A percentile compares a stretch with the other conserved stretches of the same genome.
phyloP scores from a whole-genome alignment of 1,140 invertebrate species.

The Lordiphosa clarofinis region DNA sequence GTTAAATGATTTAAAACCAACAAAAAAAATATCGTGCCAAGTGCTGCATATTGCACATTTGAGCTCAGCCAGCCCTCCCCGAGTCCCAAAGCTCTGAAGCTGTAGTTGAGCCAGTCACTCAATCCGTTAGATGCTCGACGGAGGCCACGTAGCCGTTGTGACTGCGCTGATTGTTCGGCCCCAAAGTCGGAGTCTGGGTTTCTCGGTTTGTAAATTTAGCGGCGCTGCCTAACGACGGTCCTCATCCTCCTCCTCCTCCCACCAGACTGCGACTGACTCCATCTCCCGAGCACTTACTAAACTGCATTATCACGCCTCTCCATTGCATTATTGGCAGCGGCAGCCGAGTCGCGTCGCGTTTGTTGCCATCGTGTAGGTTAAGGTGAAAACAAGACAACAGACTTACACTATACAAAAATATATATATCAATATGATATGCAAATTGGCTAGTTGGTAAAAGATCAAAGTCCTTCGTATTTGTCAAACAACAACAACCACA shows the following conservation, averaged over 20 bases:
- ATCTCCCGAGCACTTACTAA: slow-evolving; percentile 59
- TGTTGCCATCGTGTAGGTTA: slow-evolving; percentile 42
- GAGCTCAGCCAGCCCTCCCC: slow-evolving; percentile 25
- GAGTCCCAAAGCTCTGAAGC: slow-evolving; percentile 31
- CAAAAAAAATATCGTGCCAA: slow-evolving; percentile 74
- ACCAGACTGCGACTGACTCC: slow-evolving; percentile 2
- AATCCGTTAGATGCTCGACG: slow-evolving; percentile 62
- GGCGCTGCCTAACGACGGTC: slow-evolving; percentile 47
- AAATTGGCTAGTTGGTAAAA: not conserved
- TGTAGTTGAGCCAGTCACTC: slow-evolving; percentile 58
- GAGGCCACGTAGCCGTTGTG: slow-evolving; percentile 55
- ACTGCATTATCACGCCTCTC: slow-evolving; percentile 77
- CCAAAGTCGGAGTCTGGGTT: slow-evolving; percentile 3
- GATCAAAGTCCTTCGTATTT: no score
- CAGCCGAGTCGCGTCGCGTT: slow-evolving; percentile 7
- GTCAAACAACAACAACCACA: no score
- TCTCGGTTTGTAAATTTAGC: slow-evolving; percentile 29
- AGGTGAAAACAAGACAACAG: slow-evolving; percentile 65
- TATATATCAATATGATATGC: not conserved
- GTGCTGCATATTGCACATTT: slow-evolving; percentile 73
- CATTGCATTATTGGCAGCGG: slow-evolving; percentile 73
- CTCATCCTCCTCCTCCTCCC: slow-evolving; percentile 6
- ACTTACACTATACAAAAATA: slow-evolving; percentile 5
- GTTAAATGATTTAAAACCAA: slow-evolving; percentile 78
- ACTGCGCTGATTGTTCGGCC: slow-evolving; percentile 43